Conservation (phyloP, 2,113 vertebrate genomes). For the Cynopterus brachyotis region DNA sequence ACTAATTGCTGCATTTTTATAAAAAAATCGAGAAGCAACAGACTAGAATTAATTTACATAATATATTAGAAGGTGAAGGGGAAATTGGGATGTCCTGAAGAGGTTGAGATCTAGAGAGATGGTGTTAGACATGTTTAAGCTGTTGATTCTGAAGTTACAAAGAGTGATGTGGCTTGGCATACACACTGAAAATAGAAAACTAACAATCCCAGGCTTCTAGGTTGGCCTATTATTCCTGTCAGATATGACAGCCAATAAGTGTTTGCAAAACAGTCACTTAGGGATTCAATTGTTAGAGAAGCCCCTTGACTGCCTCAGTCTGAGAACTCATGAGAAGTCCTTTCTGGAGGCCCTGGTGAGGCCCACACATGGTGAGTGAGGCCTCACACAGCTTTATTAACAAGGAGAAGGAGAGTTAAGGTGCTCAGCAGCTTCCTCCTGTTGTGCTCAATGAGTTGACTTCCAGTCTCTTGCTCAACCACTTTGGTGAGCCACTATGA, state of each 20-base stretch:
- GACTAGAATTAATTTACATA: neutral
- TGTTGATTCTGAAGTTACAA: neutral
- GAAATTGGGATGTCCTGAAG: neutral
- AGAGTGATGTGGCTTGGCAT: slow-evolving; percentile 58
- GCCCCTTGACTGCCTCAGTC: slow-evolving; percentile 57
- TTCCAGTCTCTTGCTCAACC: neutral
- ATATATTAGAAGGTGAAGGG: neutral
- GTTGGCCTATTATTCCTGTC: slow-evolving; percentile 65
- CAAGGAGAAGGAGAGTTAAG: neutral
- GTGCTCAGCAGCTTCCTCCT: fast-evolving
- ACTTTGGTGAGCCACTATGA: neutral
- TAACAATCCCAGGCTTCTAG: slow-evolving; percentile 64
- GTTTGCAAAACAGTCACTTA: slow-evolving; percentile 61
- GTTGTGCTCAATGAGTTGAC: neutral
- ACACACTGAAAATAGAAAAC: slow-evolving; percentile 74
- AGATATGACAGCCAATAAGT: slow-evolving; percentile 57
- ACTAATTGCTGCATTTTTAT: neutral
- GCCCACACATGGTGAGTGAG: fast-evolving
- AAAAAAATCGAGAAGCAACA: neutral
- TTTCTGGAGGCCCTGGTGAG: neutral
- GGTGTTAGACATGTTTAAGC: neutral
- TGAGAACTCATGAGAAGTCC: neutral
- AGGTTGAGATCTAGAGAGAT: neutral
- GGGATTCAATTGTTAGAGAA: slow-evolving; percentile 50
- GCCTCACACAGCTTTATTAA: neutral